phyloP scores from a whole-genome alignment of 2,888 invertebrate genomes.

The Acanthococcus lagerstroemiae region DNA sequence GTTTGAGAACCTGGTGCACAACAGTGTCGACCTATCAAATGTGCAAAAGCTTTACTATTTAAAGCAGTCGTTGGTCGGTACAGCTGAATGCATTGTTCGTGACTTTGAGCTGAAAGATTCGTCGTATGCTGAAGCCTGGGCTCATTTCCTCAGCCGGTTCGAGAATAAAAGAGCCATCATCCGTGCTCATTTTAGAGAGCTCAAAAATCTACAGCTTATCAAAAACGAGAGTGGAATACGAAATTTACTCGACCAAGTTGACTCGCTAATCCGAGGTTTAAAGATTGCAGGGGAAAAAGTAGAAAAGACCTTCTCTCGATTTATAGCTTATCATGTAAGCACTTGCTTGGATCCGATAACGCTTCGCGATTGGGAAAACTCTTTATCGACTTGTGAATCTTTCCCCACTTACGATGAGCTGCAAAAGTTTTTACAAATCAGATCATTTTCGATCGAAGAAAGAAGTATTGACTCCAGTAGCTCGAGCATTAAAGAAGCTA shows the following conservation, averaged over 20 bases:
- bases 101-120: background rate
- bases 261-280: background rate
- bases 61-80: background rate
- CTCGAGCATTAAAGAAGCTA: too few species aligned
- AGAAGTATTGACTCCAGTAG: too few species aligned
- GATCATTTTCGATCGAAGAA: background rate
- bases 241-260: background rate
- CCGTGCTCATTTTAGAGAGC: background rate
- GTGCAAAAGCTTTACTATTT: background rate
- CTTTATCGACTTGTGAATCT: background rate
- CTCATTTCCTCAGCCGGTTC: background rate
- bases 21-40: background rate
- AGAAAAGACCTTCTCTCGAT: background rate
- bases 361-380: slow-evolving; percentile 6
- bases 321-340: background rate
- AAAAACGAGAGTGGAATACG: background rate
- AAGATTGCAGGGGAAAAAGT: background rate
- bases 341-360: background rate
- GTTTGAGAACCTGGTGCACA: slow-evolving; percentile 6
- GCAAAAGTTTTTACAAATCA: background rate
- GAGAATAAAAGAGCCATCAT: background rate
- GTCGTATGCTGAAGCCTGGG: background rate
- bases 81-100: background rate
- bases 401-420: background rate
- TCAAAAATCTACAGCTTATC: background rate